Base-by-base conservation (phyloP, 2,797 vertebrate species). In the Lates japonicus region DNA sequence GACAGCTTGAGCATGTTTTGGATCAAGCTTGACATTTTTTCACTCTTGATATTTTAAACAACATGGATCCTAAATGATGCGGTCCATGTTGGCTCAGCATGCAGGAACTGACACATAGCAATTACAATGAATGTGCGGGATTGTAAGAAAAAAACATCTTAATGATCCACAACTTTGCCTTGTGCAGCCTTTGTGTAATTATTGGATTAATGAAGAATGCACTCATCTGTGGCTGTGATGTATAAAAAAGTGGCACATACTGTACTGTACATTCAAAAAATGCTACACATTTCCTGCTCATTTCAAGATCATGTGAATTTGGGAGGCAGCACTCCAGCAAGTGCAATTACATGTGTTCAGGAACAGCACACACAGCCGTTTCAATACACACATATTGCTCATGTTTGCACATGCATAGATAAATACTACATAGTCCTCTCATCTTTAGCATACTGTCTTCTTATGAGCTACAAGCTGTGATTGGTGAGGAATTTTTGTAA, bases 401-500 rank as follows among this genome's bases (percentile, higher is more conserved):
- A 33, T 39, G 7, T 29, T 42, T 74, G 10, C 51, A 73, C 78
- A 80, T 58, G 31, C 70, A 37, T 13, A 25, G 57, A 69, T 61
- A 67, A 19, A 52, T 54, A 31, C 41, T 39, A 9, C 51, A 39
- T 35, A 29, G 39, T 67, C 0, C 48, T 25, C 12, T 67, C 37
- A 41, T 37, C 49, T 2, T 22, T 11, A 20, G 17, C 62, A 14
- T 49, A 9, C 33, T 48, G 13, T 60, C 80, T 64, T 44, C n/a
- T 19, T 60, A 51, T 4, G 1, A 58, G 67, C 65, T 67, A 22
- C 37, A 33, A 92, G 90, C 87, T 91, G 94, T 92, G 92, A 96
- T 94, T 93, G 85, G 90, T 95, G 89, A 95, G 95, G 95, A 96
- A 94, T 95, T 92, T 85, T 66, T 85, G 2, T 91, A 95, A 93